Conservation (phyloP, 2,888 invertebrate species). For the Beris chalybata region DNA sequence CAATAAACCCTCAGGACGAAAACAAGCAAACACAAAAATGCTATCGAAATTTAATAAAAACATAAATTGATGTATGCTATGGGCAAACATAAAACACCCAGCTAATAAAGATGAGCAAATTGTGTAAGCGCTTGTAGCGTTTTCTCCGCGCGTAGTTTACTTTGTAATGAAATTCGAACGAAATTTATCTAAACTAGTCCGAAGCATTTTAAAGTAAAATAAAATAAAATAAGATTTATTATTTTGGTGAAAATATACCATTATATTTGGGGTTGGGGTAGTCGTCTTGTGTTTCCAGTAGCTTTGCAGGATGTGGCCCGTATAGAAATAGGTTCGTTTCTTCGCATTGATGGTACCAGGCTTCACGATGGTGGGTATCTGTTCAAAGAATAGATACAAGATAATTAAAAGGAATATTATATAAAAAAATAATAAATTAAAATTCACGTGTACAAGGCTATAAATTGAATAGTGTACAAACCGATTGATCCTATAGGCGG, state of each 20-base stretch:
- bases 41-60: too few relatives aligned
- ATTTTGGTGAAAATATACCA: conserved; percentile 5
- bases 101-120: conserved; percentile 12
- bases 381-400: background rate
- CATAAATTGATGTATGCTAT: too few relatives aligned
- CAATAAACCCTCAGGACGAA: too few relatives aligned
- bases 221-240: background rate
- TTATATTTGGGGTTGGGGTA: conserved; percentile 18
- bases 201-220: background rate
- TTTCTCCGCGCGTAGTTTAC: background rate
- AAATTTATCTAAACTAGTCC: background rate
- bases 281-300: conserved; percentile 38
- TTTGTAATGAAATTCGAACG: conserved; percentile 6
- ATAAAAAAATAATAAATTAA: conserved; percentile 38
- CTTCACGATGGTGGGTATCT: conserved; percentile 43
- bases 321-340: conserved; percentile 44
- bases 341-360: conserved; percentile 48
- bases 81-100: conserved; percentile 11
- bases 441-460: conserved; percentile 8
- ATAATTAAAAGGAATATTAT: conserved; percentile 39
- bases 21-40: too few relatives aligned
- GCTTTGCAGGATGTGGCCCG: conserved; percentile 47
- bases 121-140: conserved; percentile 2
- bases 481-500: conserved; percentile 28
- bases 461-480: conserved; percentile 34